Evolutionary conservation across 1,140 invertebrate species (phyloP).

Genomic region (Atta texana): DNA sequence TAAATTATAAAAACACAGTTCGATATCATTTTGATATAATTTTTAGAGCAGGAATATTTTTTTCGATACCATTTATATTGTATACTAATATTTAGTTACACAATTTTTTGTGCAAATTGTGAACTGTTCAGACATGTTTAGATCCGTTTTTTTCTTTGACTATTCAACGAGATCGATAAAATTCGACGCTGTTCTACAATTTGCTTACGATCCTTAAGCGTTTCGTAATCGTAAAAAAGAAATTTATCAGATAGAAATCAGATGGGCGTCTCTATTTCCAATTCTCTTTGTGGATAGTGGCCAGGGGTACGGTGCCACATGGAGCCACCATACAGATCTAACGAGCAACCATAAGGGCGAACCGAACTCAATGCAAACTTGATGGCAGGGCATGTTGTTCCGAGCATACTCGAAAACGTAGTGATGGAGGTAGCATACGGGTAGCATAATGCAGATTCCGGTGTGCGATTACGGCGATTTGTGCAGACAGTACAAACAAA

Average conservation of each 20-base stretch:
- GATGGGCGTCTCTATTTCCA: conserved; percentile 13
- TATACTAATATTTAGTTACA: neutral
- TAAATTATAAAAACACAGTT: neutral
- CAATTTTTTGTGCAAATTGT: neutral
- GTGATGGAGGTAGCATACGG: conserved; percentile 33
- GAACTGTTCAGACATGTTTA: neutral
- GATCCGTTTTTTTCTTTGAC: neutral
- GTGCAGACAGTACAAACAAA: conserved; percentile 47
- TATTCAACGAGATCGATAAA: conserved; percentile 10
- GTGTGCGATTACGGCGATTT: conserved; percentile 54
- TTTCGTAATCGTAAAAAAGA: conserved; percentile 40
- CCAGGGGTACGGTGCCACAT: neutral
- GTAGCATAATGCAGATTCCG: conserved; percentile 64
- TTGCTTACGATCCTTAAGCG: conserved; percentile 2
- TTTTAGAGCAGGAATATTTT: neutral
- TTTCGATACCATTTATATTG: neutral
- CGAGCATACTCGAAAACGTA: conserved; percentile 5
- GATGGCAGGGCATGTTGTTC: conserved; percentile 56
- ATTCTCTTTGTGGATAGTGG: conserved; percentile 36
- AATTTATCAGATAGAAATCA: conserved; percentile 36
- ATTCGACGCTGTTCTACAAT: neutral
- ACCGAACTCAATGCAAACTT: conserved; percentile 63
- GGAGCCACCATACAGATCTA: conserved; percentile 43
- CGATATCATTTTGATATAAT: neutral
- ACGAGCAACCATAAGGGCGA: conserved; percentile 27